A percentile compares a stretch with the other conserved stretches of the same genome.
phyloP scores from a whole-genome alignment of 2,888 invertebrate species.

The Eucera pruinosa region DNA sequence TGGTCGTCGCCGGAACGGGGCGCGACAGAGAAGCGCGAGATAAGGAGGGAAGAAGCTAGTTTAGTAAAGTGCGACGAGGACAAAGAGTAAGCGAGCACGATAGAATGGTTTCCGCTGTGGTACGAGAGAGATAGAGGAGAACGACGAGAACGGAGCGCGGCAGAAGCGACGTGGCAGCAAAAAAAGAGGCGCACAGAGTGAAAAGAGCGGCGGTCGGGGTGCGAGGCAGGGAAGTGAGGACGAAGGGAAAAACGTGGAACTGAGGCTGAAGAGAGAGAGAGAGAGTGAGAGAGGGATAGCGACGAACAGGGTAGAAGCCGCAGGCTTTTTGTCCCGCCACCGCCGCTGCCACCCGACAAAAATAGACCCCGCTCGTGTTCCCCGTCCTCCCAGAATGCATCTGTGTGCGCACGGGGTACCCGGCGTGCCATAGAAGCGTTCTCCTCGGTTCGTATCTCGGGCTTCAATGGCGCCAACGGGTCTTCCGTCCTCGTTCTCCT shows the following conservation, averaged over 20 bases:
- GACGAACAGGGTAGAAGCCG: constrained; percentile 78
- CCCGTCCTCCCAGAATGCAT: constrained; percentile 50
- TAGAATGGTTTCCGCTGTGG: constrained; percentile 21
- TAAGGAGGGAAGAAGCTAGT: constrained; percentile 41
- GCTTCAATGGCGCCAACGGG: constrained; percentile 72
- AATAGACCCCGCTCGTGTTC: constrained; percentile 77
- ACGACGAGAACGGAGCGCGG: constrained; percentile 56
- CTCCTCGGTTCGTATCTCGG: constrained; percentile 60
- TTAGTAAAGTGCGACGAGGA: constrained; percentile 44
- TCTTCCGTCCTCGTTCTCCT: constrained; percentile 65
- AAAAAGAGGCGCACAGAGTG: constrained; percentile 78
- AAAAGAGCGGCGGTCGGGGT: constrained; percentile 68
- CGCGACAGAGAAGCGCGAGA: constrained; percentile 41
- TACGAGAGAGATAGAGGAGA: constrained; percentile 28
- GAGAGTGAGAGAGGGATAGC: constrained; percentile 46
- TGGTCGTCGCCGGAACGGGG: constrained; percentile 49
- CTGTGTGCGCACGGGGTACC: constrained; percentile 60
- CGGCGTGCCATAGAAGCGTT: constrained; percentile 64
- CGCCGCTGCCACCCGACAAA: constrained; percentile 79
- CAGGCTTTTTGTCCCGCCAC: constrained; percentile 83
- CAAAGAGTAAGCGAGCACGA: constrained; percentile 11
- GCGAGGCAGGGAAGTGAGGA: constrained; percentile 53
- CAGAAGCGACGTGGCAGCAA: constrained; percentile 71
- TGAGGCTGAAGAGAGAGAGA: constrained; percentile 56
- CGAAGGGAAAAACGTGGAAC: constrained; percentile 67